Percentiles rank a stretch among this genome's conserved stretches.
phyloP scores from a whole-genome alignment of 1,140 invertebrate genomes.

The Carposina sasakii region DNA sequence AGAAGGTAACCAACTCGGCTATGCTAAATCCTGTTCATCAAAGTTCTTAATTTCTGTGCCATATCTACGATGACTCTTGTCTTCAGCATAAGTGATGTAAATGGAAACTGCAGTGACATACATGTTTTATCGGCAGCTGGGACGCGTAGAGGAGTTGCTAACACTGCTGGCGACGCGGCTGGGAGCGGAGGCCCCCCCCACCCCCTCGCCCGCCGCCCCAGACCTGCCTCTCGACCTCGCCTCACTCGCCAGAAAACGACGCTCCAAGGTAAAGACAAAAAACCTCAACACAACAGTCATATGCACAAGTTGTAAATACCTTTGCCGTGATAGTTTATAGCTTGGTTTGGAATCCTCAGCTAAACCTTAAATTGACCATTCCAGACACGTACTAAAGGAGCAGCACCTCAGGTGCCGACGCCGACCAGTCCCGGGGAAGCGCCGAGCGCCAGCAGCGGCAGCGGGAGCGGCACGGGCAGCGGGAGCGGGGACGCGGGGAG shows the following conservation, averaged over 20 bases:
- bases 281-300: too few relatives aligned
- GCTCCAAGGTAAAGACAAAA: conserved; percentile 6
- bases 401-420: conserved; percentile 50
- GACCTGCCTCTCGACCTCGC: neutral
- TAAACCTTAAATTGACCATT: too few relatives aligned
- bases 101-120: too few relatives aligned
- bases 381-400: conserved; percentile 56
- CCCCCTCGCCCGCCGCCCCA: conserved; percentile 20
- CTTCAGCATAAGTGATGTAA: too few relatives aligned
- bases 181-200: conserved; percentile 34
- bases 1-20: conserved; percentile 35
- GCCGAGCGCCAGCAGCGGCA: conserved; percentile 3
- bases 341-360: too few relatives aligned
- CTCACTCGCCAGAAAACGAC: conserved; percentile 10
- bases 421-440: conserved; percentile 31
- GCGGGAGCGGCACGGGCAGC: conserved; percentile 4
- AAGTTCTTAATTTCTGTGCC: neutral
- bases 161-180: conserved; percentile 54
- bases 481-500: conserved; percentile 16
- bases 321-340: too few relatives aligned
- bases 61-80: neutral
- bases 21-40: neutral
- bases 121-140: conserved; percentile 35
- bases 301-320: too few relatives aligned
- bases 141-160: conserved; percentile 56